Conservation (phyloP, 1,140 invertebrate genomes). For the Macrosteles quadrilineatus region DNA sequence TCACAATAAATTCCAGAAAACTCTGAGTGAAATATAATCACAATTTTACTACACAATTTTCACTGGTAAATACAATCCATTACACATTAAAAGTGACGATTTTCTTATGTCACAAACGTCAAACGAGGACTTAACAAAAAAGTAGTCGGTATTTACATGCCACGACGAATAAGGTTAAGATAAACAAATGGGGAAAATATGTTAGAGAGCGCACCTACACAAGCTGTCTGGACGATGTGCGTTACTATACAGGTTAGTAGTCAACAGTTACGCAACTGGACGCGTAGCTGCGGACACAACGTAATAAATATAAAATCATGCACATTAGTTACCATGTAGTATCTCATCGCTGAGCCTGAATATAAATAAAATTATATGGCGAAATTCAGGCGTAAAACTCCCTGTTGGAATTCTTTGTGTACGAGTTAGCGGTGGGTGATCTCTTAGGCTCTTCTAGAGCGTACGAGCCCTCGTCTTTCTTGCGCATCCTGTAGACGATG, state of each 20-base stretch:
- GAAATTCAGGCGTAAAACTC: conserved; percentile 91
- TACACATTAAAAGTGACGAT: background rate
- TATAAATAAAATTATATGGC: conserved; percentile 31
- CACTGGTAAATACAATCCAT: background rate
- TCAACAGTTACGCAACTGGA: background rate
- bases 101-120: background rate
- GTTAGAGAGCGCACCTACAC: background rate
- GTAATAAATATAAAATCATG: conserved; percentile 28
- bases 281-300: background rate
- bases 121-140: background rate
- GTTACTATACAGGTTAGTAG: conserved; percentile 15
- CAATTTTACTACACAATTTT: background rate
- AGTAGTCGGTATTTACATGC: background rate
- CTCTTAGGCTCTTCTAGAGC: conserved; percentile 95
- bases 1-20: background rate
- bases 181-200: background rate
- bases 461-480: conserved; percentile 99
- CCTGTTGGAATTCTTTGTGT: conserved; percentile 87
- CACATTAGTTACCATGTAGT: conserved; percentile 29
- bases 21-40: background rate
- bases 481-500: conserved; percentile 98
- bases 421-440: conserved; percentile 86
- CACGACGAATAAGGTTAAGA: background rate
- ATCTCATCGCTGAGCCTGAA: conserved; percentile 16
- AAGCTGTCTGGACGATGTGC: background rate